Percentiles rank a stretch among this genome's conserved stretches.
phyloP scores from a whole-genome alignment of 2,888 invertebrate genomes.

The Palloptera scutellata region DNA sequence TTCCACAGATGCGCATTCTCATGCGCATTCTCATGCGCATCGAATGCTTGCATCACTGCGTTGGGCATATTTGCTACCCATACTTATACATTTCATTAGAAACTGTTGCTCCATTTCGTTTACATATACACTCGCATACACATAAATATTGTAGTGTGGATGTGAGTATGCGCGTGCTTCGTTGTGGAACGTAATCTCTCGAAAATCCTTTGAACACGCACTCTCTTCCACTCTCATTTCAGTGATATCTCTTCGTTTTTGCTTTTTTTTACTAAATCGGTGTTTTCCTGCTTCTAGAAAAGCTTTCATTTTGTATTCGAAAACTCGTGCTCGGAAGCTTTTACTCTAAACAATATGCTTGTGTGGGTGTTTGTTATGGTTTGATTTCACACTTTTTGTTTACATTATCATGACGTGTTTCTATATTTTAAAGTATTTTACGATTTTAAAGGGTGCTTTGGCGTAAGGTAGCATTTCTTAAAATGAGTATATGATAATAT shows the following conservation, averaged over 20 bases:
- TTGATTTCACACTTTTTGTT: constrained; percentile 17
- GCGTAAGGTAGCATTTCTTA: neutral
- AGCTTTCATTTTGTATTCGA: too few relatives aligned
- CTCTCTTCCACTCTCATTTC: too few relatives aligned
- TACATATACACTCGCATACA: neutral
- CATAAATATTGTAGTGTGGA: neutral
- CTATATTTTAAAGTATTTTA: neutral
- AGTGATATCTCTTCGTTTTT: neutral
- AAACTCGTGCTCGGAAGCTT: constrained; percentile 28
- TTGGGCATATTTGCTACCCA: too few relatives aligned
- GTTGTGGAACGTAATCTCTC: too few relatives aligned
- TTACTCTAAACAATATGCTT: constrained; percentile 18
- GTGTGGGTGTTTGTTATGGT: constrained; percentile 32
- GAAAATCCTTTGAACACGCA: neutral
- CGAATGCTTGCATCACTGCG: too few relatives aligned
- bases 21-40: too few relatives aligned
- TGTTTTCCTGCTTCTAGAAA: too few relatives aligned
- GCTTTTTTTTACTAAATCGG: neutral
- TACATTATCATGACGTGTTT: constrained; percentile 8
- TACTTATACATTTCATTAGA: too few relatives aligned
- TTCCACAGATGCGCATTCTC: too few relatives aligned
- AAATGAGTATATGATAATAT: too few relatives aligned
- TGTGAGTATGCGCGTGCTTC: constrained; percentile 15
- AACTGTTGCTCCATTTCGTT: too few relatives aligned
- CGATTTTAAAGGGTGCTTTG: constrained; percentile 5